A percentile compares a stretch with the other conserved stretches of the same genome.
Evolutionary conservation across 2,797 vertebrate genomes (phyloP).

Genomic region (Cyprinodon diabolis): DNA sequence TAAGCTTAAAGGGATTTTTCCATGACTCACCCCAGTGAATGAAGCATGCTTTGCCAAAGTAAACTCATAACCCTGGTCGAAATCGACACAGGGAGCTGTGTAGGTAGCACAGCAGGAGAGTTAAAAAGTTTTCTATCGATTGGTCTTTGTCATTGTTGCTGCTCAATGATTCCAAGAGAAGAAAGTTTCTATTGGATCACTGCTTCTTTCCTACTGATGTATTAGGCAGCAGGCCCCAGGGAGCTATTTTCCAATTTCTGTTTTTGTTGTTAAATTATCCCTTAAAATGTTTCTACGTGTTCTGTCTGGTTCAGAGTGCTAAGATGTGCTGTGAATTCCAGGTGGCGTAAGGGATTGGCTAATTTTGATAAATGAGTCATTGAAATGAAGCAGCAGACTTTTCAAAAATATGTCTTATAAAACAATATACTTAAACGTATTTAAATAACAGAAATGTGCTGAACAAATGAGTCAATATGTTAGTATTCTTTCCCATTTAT

Average conservation of each 20-base stretch:
- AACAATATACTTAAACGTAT: constrained; percentile 9
- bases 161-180: constrained; percentile 33
- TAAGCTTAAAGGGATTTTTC: constrained; percentile 72
- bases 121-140: constrained; percentile 31
- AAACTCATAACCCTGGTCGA: constrained; percentile 49
- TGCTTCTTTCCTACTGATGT: constrained; percentile 68
- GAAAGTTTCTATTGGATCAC: constrained; percentile 52
- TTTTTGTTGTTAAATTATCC: constrained; percentile 10
- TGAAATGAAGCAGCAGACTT: constrained; percentile 32
- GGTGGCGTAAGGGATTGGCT: not conserved
- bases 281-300: not conserved
- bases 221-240: constrained; percentile 42
- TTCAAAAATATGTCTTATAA: constrained; percentile 27
- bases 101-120: constrained; percentile 49
- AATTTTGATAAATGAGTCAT: constrained; percentile 23
- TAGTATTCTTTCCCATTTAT: not conserved
- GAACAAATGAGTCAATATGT: not conserved
- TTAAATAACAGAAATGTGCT: not conserved
- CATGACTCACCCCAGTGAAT: constrained; percentile 66
- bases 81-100: constrained; percentile 38
- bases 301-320: too few species aligned
- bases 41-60: constrained; percentile 67
- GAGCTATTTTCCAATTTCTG: constrained; percentile 42
- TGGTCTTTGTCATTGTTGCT: constrained; percentile 49
- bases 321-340: too few species aligned